Evolutionary conservation across 92 coral and sea anemone species (phyloP).

Genomic region (Umimayanthus chanpuru): DNA sequence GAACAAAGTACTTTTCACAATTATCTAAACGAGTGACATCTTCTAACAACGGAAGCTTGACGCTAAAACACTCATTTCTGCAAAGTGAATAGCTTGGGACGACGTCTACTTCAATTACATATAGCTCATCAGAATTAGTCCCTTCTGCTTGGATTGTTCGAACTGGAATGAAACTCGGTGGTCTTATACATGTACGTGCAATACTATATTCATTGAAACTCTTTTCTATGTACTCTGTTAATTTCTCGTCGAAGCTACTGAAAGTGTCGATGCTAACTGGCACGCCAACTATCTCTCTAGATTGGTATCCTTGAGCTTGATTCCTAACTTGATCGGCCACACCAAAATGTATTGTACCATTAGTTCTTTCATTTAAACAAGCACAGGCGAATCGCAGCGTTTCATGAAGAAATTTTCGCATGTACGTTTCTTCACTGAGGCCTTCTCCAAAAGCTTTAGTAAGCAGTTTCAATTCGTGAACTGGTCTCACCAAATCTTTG

Average conservation of each 20-base stretch:
- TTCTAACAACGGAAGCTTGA: conserved; percentile 18
- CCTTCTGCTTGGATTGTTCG: not conserved
- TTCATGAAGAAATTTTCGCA: conserved; percentile 42
- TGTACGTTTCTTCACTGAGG: not conserved
- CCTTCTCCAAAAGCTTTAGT: not conserved
- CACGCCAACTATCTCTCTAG: conserved; percentile 50
- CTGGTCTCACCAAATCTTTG: conserved; percentile 44
- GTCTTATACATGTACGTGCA: conserved; percentile 52
- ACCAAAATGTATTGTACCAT: conserved; percentile 66
- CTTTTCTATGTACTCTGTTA: conserved; percentile 51
- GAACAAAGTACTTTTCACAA: conserved; percentile 1
- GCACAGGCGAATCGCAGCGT: conserved; percentile 37
- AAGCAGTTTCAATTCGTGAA: conserved; percentile 41
- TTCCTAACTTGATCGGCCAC: conserved; percentile 40
- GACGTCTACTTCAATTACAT: conserved; percentile 52
- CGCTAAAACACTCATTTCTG: conserved; percentile 22
- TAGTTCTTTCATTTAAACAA: conserved; percentile 55
- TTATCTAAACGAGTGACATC: conserved; percentile 10
- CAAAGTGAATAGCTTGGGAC: conserved; percentile 46
- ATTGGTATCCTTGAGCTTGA: conserved; percentile 15
- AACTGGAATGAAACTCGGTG: conserved; percentile 49
- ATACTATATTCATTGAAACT: conserved; percentile 27
- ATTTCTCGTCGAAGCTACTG: conserved; percentile 34
- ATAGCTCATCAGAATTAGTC: not conserved
- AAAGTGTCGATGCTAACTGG: not conserved